A percentile compares a stretch with the other conserved stretches of the same genome.
Conservation (phyloP, 2,797 vertebrate species). For the Octomys mimax region DNA sequence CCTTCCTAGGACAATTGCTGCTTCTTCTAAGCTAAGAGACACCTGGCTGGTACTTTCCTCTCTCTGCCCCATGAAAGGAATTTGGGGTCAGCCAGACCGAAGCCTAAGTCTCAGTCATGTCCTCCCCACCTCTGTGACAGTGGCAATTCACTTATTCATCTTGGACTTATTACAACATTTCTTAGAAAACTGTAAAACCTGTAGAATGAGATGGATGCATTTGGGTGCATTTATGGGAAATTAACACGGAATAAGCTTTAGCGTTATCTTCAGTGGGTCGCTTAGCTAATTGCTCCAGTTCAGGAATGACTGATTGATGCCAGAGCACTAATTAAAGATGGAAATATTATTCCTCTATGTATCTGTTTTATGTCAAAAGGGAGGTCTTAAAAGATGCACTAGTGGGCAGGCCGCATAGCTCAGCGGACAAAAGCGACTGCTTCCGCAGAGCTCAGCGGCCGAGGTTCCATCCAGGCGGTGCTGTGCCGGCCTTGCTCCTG, state of each 20-base stretch:
- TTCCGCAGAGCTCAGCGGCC: no score
- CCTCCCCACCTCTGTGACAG: not conserved
- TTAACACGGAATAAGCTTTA: slow-evolving; percentile 45
- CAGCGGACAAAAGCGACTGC: no score
- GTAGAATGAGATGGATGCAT: slow-evolving; percentile 48
- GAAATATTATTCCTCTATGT: slow-evolving; percentile 69
- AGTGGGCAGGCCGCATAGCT: no score
- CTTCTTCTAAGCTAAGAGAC: not conserved
- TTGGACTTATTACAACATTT: slow-evolving; percentile 36
- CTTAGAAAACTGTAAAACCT: slow-evolving; percentile 63
- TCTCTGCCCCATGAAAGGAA: not conserved
- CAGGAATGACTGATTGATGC: slow-evolving; percentile 19
- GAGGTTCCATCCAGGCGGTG: no score
- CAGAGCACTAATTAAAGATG: slow-evolving; percentile 58
- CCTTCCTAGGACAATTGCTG: not conserved
- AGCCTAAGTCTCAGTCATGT: not conserved
- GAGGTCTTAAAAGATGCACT: not conserved
- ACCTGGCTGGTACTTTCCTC: not conserved
- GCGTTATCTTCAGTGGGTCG: slow-evolving; percentile 47
- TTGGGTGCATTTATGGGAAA: slow-evolving; percentile 59
- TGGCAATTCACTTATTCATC: slow-evolving; percentile 51
- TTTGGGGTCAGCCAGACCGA: not conserved
- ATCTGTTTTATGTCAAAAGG: slow-evolving; percentile 68
- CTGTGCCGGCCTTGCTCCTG: no score
- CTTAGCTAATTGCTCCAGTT: slow-evolving; percentile 53